phyloP scores from a whole-genome alignment of 2,113 vertebrate genomes.

The Tachysurus vachellii region DNA sequence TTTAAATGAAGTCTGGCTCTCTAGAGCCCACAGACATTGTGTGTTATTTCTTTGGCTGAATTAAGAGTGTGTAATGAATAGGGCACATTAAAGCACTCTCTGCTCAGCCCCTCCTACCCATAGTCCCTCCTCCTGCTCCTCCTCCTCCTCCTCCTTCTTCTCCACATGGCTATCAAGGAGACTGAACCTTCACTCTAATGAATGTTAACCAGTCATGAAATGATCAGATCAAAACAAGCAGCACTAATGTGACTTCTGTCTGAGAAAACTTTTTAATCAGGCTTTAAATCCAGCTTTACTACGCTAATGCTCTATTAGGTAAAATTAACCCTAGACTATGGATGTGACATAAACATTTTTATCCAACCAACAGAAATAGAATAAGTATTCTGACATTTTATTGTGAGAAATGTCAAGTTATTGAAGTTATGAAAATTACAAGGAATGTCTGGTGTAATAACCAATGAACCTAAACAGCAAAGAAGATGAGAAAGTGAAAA shows the following conservation, averaged over 20 bases:
- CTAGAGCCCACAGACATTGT: slow-evolving; percentile 47
- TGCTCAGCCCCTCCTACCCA: slow-evolving; percentile 17
- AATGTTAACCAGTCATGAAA: slow-evolving; percentile 76
- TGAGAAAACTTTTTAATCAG: slow-evolving; percentile 69
- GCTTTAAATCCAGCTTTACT: background rate
- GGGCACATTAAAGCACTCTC: slow-evolving; percentile 58
- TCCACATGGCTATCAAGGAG: slow-evolving; percentile 47
- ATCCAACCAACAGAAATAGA: background rate
- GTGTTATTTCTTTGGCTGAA: slow-evolving; percentile 62
- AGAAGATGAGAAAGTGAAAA: background rate
- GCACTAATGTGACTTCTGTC: slow-evolving; percentile 50
- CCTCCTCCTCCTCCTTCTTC: slow-evolving; percentile 21
- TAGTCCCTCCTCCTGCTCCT: slow-evolving; percentile 29
- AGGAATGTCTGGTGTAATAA: too few species aligned
- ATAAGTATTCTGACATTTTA: background rate
- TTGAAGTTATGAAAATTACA: too few species aligned
- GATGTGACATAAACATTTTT: background rate
- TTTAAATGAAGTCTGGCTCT: slow-evolving; percentile 60
- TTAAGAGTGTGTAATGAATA: slow-evolving; percentile 64
- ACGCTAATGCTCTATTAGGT: background rate
- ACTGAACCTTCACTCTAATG: slow-evolving; percentile 61
- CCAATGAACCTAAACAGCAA: too few species aligned
- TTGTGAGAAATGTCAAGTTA: background rate
- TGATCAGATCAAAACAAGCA: slow-evolving; percentile 59
- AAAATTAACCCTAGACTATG: background rate